Conservation (phyloP, 2,113 vertebrate species). For the Chaetura pelagica region DNA sequence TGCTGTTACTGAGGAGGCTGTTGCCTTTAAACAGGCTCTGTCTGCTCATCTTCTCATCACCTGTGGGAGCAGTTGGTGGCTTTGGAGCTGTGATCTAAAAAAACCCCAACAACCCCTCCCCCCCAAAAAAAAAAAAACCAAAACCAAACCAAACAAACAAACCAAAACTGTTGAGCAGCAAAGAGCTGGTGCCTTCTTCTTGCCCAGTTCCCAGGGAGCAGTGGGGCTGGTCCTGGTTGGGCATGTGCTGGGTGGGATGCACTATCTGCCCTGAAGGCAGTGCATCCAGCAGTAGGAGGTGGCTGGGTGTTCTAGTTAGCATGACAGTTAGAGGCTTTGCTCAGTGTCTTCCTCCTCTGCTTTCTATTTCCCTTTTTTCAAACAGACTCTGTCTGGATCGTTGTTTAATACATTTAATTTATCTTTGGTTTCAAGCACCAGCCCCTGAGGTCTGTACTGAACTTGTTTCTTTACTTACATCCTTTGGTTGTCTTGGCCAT, state of each 20-base stretch:
- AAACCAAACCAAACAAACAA: background rate
- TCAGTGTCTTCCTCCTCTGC: background rate
- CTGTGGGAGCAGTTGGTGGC: background rate
- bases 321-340: background rate
- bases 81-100: background rate
- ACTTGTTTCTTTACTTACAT: background rate
- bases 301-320: background rate
- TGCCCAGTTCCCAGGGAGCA: background rate
- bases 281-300: background rate
- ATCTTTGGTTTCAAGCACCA: background rate
- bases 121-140: too few relatives aligned
- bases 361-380: background rate
- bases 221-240: background rate
- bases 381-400: background rate
- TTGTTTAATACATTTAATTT: conserved; percentile 18
- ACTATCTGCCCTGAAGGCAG: background rate
- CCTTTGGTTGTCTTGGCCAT: background rate
- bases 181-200: background rate
- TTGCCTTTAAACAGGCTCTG: background rate
- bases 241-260: background rate
- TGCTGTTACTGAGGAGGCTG: background rate
- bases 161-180: background rate
- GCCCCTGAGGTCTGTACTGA: background rate
- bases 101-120: too few relatives aligned
- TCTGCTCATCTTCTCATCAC: background rate